Base-by-base conservation (phyloP, 2,888 invertebrate genomes). In the Chironomus riparius region DNA sequence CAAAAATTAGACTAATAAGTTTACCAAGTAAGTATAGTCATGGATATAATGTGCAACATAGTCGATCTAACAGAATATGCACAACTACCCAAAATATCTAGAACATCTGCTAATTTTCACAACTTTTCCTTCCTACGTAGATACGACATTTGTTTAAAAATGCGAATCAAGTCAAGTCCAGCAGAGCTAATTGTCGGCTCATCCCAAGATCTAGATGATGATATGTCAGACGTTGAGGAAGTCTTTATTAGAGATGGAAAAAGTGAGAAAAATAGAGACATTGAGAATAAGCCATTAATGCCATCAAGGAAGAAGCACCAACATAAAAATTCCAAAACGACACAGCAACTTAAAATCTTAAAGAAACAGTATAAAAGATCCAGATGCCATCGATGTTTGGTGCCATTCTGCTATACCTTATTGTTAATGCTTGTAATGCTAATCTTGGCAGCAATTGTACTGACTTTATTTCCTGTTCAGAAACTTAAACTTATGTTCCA, bases 181-280 rank as follows among this genome's bases (percentile, higher is more conserved):
- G 72, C 72, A 2, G 72, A 72, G 7, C 62, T 72, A 18, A 50
- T 72, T 56, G 72, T 72, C 1, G 72, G 72, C n/a, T 72, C 72
- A 38, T 72, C 72, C 7, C 72, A 61, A 28, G 72, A 72, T 12
- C 6, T 72, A 15, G 72, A 72, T 21, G 72, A 72, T 72, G 72
- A 72, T 15, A 10, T 72, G 5, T 72, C 72, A 28, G 91, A 91
- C 82, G 89, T 91, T 13, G 91, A 92, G 80, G 91, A 92, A 81
- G 91, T 92, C 18, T 92, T 92, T 81, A 91, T 91, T 78, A 86
- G 90, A 77, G 91, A 91, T 84, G 90, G 91, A 18, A 88, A 88
- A 81, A 88, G 87, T 79, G 88, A 89, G 69, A 89, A 88, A 86
- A 82, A 88, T 76, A 87, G 87, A 76, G 89, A 91, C 80, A 91